Evolutionary conservation across 2,888 invertebrate species (phyloP).

Genomic region (Eupelmus urozonus): DNA sequence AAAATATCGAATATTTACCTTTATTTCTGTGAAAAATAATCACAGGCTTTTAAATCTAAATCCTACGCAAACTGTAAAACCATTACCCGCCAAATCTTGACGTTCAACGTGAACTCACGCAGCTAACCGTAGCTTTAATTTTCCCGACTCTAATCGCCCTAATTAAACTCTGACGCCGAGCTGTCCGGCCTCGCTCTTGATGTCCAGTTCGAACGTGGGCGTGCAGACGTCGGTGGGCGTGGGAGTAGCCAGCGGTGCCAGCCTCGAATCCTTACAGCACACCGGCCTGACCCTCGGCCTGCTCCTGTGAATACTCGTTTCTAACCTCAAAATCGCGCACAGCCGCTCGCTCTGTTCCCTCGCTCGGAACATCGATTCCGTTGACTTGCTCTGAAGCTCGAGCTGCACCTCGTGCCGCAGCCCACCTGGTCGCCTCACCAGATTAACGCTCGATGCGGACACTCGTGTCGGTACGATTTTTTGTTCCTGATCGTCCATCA

Average conservation of each 20-base stretch:
- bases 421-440: slow-evolving; percentile 54
- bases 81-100: no score
- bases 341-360: slow-evolving; percentile 51
- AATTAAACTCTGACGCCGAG: slow-evolving; percentile 69
- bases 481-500: slow-evolving; percentile 36
- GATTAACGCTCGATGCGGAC: slow-evolving; percentile 71
- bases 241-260: slow-evolving; percentile 70
- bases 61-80: no score
- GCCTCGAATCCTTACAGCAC: slow-evolving; percentile 64
- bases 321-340: slow-evolving; percentile 66
- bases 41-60: no score
- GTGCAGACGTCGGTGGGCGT: slow-evolving; percentile 73
- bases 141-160: no score
- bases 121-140: no score
- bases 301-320: slow-evolving; percentile 66
- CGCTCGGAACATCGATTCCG: slow-evolving; percentile 68
- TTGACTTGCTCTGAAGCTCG: slow-evolving; percentile 70
- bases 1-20: no score
- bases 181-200: slow-evolving; percentile 67
- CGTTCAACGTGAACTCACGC: no score
- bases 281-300: slow-evolving; percentile 63
- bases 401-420: not conserved
- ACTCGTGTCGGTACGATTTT: slow-evolving; percentile 44
- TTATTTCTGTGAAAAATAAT: no score
- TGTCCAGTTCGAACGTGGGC: slow-evolving; percentile 71